phyloP scores from a whole-genome alignment of 2,113 vertebrate genomes.

The Fregetta grallaria region DNA sequence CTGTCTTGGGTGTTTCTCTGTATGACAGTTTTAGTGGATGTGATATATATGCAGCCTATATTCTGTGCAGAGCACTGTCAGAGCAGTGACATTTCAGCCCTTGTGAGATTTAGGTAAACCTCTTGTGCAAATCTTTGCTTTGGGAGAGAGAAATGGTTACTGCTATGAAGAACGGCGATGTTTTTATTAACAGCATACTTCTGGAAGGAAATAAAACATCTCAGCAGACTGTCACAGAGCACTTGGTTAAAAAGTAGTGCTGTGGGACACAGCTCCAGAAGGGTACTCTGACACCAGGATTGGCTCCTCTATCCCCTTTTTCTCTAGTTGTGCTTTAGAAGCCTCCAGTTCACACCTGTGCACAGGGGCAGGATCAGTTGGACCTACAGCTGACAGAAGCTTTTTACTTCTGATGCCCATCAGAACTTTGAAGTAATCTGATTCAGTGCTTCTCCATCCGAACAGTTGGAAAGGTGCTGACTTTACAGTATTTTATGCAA shows the following conservation, averaged over 20 bases:
- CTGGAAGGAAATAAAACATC: neutral
- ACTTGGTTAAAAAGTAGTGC: neutral
- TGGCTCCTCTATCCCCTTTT: neutral
- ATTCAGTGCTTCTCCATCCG: neutral
- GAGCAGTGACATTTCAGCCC: neutral
- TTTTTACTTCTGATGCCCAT: neutral
- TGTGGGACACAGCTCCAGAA: neutral
- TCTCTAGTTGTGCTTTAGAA: neutral
- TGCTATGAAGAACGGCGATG: neutral
- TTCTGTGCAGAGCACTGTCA: neutral
- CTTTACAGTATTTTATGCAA: neutral
- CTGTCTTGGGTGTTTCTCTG: neutral
- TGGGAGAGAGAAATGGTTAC: neutral
- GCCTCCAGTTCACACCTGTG: neutral
- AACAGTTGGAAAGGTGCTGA: neutral
- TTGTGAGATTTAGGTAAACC: neutral
- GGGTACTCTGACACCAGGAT: neutral
- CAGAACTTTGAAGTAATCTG: neutral
- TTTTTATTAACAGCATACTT: neutral
- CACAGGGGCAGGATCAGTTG: neutral
- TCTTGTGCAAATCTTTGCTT: neutral
- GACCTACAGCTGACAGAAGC: neutral
- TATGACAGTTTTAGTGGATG: neutral
- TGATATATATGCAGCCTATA: neutral
- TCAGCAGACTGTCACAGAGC: neutral